These are phyloP conservation scores for Tachina lurida DNA, from an alignment of 2,888 invertebrate species.

Conservation along the genomic window DNA sequence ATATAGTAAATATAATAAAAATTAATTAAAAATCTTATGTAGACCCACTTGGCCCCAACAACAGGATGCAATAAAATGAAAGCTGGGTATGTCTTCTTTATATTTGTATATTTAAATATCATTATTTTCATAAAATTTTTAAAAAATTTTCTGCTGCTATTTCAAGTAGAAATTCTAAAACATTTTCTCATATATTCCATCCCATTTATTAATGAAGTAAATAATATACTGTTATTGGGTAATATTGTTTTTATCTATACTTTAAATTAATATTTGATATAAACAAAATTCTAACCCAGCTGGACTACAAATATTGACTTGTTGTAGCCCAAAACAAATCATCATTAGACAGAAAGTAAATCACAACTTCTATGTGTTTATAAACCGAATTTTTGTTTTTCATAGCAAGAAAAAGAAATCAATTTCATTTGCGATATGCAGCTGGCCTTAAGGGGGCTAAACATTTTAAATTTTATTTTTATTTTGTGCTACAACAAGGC, in stretches of 20 bases:
- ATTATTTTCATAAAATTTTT: too few species aligned
- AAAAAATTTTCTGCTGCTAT: too few species aligned
- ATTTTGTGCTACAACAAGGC: background rate
- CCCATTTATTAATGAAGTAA: too few species aligned
- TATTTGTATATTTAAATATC: too few species aligned
- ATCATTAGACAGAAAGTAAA: constrained; percentile 2
- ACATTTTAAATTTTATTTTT: background rate
- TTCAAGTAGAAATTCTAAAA: too few species aligned
- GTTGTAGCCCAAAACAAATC: constrained; percentile 8
- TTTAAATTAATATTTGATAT: constrained; percentile 11
- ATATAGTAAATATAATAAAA: too few species aligned
- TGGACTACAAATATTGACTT: constrained; percentile 31
- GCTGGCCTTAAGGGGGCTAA: background rate
- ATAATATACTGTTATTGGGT: too few species aligned
- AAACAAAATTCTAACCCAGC: background rate
- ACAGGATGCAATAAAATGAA: too few species aligned
- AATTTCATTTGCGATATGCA: constrained; percentile 40
- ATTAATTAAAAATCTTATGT: too few species aligned
- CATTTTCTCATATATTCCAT: too few species aligned
- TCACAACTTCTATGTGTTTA: constrained; percentile 2
- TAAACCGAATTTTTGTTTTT: background rate
- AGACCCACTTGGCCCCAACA: too few species aligned
- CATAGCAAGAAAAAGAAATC: background rate
- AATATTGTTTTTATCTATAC: background rate
- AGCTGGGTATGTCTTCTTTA: too few species aligned